Conservation (phyloP, 1,140 invertebrate species). For the Macrocentrus cingulum region DNA sequence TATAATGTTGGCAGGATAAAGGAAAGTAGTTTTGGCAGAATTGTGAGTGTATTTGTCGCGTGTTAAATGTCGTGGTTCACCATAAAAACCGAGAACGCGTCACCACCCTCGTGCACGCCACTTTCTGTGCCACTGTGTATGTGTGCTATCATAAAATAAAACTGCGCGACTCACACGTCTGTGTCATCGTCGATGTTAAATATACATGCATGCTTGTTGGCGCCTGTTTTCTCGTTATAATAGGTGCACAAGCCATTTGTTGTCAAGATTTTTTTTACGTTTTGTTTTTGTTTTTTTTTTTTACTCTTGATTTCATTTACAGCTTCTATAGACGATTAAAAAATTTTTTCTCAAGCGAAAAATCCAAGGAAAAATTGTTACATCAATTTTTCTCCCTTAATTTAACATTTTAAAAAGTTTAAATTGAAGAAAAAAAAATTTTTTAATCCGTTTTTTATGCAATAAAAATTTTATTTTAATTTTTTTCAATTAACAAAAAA, state of each 20-base stretch:
- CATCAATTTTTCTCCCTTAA: too few relatives aligned
- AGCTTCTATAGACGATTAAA: too few relatives aligned
- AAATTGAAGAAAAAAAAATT: too few relatives aligned
- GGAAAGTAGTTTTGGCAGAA: not conserved
- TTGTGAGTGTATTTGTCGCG: not conserved
- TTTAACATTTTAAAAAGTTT: too few relatives aligned
- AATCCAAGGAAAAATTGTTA: too few relatives aligned
- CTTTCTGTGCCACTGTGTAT: too few relatives aligned
- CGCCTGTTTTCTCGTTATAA: too few relatives aligned
- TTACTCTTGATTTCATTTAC: not conserved
- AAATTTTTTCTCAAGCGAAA: too few relatives aligned
- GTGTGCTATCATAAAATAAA: slow-evolving; percentile 48
- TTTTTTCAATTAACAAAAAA: too few relatives aligned
- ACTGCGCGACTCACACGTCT: slow-evolving; percentile 36
- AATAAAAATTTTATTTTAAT: too few relatives aligned
- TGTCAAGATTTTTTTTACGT: slow-evolving; percentile 13
- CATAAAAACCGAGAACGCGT: slow-evolving; percentile 51
- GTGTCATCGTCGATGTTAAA: not conserved
- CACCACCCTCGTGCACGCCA: slow-evolving; percentile 19
- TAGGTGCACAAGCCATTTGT: slow-evolving; percentile 40
- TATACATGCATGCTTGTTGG: slow-evolving; percentile 8
- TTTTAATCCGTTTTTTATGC: too few relatives aligned
- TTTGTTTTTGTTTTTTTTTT: not conserved
- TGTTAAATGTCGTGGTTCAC: slow-evolving; percentile 59
- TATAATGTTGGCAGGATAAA: too few relatives aligned